Evolutionary conservation across 2,797 vertebrate species (phyloP), one percentile per base, ranked within the genome.

Genomic region (Falco biarmicus): DNA sequence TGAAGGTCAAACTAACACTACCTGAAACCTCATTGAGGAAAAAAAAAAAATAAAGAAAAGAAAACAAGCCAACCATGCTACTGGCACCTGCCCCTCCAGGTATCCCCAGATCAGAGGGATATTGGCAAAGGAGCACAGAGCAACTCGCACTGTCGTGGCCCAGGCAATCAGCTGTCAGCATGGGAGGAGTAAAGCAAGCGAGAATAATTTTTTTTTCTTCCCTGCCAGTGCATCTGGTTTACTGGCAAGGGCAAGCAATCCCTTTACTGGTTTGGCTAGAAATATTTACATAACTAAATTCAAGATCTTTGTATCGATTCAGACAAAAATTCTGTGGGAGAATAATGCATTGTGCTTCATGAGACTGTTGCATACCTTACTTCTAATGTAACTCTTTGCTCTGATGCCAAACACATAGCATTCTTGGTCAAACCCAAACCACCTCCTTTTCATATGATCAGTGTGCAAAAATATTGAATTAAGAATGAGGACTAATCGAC

Each of bases 251-350:
- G 61, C 74, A 89, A 90, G 64, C 59, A 82, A 47, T 54, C 51
- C 34, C 16, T 25, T 91, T 93, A 68, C 57, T 56, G 31, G 34
- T 57, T 91, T 89, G 24, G n/a, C 74, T 73, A 63, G 41, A 81
- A 94, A 65, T 86, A 90, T 81, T 94, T 65, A 74, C 34, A 53
- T 75, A 93, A 88, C 48, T 89, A 50, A 96, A 85, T 89, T 92
- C 39, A 93, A 94, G 89, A 93, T 86, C 56, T 56, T 75, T 50
- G 65, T 79, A 85, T 75, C 21, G 86, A 94, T 93, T 92, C 77
- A 75, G 64, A 64, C 28, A 54, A 26, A 70, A 57, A 82, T 96
- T 89, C 70, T 94, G 66, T 9, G n/a, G 48, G 34, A 93, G 61
- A 89, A 90, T 39, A 81, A 76, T 25, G 31, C 29, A 53, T 19